A percentile compares a stretch with the other conserved stretches of the same genome.
Conservation (phyloP, 2,797 vertebrate genomes). For the Trichosurus vulpecula region DNA sequence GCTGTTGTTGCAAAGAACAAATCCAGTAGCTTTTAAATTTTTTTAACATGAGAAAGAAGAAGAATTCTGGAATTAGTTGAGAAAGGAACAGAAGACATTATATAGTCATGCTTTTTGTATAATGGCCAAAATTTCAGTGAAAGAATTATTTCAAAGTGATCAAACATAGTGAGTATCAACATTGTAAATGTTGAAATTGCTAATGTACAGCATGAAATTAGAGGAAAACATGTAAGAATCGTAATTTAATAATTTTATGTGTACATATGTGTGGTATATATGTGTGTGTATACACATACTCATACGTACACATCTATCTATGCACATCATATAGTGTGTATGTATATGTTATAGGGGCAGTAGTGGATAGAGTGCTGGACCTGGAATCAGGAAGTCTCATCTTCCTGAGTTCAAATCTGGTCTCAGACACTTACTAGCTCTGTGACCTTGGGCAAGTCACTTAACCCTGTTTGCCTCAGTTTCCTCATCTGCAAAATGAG, state of each 20-base stretch:
- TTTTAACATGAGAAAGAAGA: not conserved
- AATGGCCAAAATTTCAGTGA: conserved; percentile 3
- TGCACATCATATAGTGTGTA: not conserved
- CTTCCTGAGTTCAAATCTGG: not conserved
- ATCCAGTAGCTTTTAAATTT: not conserved
- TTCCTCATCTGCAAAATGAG: not conserved
- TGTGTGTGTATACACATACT: too few species aligned
- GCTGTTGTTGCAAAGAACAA: not conserved
- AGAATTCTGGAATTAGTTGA: not conserved
- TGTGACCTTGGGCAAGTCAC: not conserved
- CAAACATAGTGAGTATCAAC: not conserved
- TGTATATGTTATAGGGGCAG: not conserved
- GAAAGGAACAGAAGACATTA: conserved; percentile 11
- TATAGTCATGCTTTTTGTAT: conserved; percentile 24
- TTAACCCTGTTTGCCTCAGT: not conserved
- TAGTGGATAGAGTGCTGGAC: not conserved
- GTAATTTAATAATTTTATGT: not conserved
- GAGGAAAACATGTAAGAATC: not conserved
- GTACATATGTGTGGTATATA: not conserved
- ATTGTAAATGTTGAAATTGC: not conserved
- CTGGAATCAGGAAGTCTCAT: not conserved
- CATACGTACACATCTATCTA: not conserved
- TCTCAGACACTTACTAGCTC: not conserved
- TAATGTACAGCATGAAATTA: not conserved
- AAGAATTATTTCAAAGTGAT: conserved; percentile 43